Base-by-base conservation (phyloP, 2,113 vertebrate genomes). In the Anarhynchus alexandrinus region DNA sequence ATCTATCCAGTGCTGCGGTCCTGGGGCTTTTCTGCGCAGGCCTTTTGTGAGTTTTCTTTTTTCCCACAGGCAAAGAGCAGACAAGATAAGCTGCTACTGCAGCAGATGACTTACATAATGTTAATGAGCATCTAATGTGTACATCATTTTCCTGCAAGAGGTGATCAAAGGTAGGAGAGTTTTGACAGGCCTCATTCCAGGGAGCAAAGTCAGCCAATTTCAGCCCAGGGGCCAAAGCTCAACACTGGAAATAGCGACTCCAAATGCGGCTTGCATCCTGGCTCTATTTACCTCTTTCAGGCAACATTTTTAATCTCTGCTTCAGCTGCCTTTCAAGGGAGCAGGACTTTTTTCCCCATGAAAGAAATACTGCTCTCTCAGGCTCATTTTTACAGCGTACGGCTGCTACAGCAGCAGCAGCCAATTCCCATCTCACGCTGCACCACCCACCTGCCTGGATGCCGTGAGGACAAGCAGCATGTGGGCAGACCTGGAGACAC, bases 61-160 rank as follows among this genome's bases (percentile, higher is more conserved):
- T 73, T 70, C 18, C 88, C 82, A 87, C 20, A 67, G 47, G 51
- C 85, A 84, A 94, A 67, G 5, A 90, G 66, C 87, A 95, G 88
- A 70, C 64, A 82, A 82, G 82, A 45, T 93, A 80, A 90, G 58
- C 72, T 95, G 83, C 86, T 88, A 5, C 82, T 69, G 85, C 70
- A 88, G 70, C 84, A 94, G 78, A 82, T 84, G 76, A 94, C 72
- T 97, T 94, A 92, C 88, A 90, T 49, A 88, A 94, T 94, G 86
- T 88, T 94, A 96, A 95, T 93, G 83, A 96, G 90, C 71, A 73
- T 86, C 88, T 83, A 88, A 93, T 47, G 76, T 83, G 72, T 84
- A 83, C 69, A 78, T 74, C 43, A 59, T 90, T 90, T 92, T 90
- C 62, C 69, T 42, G 65, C 67, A 86, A 88, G 88, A 96, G 82